These are phyloP conservation scores for Otolemur crassicaudatus DNA, from an alignment of 2,797 vertebrate species.

Conservation along the genomic window DNA sequence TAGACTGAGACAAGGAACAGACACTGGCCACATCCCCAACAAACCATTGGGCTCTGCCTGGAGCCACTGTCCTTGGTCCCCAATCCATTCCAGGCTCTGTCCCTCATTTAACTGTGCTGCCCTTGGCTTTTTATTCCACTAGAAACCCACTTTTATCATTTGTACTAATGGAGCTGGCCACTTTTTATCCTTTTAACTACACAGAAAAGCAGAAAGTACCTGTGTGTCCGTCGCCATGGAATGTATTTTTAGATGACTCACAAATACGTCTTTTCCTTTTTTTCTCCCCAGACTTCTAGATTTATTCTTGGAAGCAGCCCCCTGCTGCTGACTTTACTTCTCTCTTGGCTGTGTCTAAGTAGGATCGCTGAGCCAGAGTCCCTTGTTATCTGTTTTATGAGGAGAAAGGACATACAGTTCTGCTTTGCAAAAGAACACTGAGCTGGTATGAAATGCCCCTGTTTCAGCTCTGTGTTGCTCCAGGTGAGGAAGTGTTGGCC, in stretches of 20 bases:
- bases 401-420: neutral
- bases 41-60: neutral
- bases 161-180: neutral
- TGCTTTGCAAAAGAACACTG: neutral
- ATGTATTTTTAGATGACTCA: slow-evolving; percentile 78
- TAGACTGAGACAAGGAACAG: neutral
- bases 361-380: neutral
- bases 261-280: slow-evolving; percentile 55
- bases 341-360: slow-evolving; percentile 41
- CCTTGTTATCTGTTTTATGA: slow-evolving; percentile 10
- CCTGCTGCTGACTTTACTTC: slow-evolving; percentile 55
- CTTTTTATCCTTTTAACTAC: slow-evolving; percentile 62
- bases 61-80: neutral
- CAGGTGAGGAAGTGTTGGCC: neutral
- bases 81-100: neutral
- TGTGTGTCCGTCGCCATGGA: slow-evolving; percentile 40
- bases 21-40: neutral
- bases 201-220: slow-evolving; percentile 65
- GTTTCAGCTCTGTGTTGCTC: neutral
- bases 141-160: slow-evolving; percentile 54
- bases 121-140: neutral
- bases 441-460: neutral
- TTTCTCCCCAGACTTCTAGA: neutral
- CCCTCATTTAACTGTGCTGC: neutral
- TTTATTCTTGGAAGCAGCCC: slow-evolving; percentile 74